Evolutionary conservation across 2,888 invertebrate species (phyloP).

Genomic region (Agriotes lineatus): DNA sequence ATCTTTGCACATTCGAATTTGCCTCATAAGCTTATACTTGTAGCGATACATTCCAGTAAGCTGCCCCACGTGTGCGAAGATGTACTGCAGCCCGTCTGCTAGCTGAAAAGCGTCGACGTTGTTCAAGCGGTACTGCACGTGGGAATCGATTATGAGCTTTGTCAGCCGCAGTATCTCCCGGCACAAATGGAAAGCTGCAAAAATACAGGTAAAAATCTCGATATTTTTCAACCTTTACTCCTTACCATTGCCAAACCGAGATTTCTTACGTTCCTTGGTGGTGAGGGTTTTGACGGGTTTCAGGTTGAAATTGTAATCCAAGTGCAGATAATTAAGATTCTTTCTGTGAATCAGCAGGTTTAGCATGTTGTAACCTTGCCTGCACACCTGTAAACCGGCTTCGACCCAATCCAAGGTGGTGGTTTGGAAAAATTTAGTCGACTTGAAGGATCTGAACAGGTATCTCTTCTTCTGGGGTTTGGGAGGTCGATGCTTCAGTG

Average conservation of each 20-base stretch:
- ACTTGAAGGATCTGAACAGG: slow-evolving; percentile 98
- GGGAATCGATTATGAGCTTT: slow-evolving; percentile 98
- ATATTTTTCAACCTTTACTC: slow-evolving; percentile 24
- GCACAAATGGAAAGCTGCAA: slow-evolving; percentile 96
- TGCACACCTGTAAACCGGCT: slow-evolving; percentile 96
- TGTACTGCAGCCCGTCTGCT: slow-evolving; percentile 98
- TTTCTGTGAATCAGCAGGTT: slow-evolving; percentile 99
- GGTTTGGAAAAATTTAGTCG: slow-evolving; percentile 99
- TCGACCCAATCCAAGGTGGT: slow-evolving; percentile 99
- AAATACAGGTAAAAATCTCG: background rate
- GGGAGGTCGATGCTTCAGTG: slow-evolving; percentile 96
- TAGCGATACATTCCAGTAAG: slow-evolving; percentile 99
- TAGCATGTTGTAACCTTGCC: slow-evolving; percentile 99
- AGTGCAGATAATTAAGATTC: slow-evolving; percentile 98
- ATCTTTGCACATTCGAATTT: slow-evolving; percentile 99
- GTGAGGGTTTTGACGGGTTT: slow-evolving; percentile 99
- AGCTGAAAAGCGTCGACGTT: slow-evolving; percentile 99
- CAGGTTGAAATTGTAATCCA: slow-evolving; percentile 99
- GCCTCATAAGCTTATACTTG: slow-evolving; percentile 98
- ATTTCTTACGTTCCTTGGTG: slow-evolving; percentile 99
- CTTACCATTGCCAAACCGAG: slow-evolving; percentile 92
- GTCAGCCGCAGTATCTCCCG: slow-evolving; percentile 98
- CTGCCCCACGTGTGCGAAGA: slow-evolving; percentile 99
- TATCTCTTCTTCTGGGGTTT: slow-evolving; percentile 99
- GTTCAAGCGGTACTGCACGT: slow-evolving; percentile 98